Base-by-base conservation (phyloP, 1,140 invertebrate genomes). In the Camponotus pennsylvanicus region DNA sequence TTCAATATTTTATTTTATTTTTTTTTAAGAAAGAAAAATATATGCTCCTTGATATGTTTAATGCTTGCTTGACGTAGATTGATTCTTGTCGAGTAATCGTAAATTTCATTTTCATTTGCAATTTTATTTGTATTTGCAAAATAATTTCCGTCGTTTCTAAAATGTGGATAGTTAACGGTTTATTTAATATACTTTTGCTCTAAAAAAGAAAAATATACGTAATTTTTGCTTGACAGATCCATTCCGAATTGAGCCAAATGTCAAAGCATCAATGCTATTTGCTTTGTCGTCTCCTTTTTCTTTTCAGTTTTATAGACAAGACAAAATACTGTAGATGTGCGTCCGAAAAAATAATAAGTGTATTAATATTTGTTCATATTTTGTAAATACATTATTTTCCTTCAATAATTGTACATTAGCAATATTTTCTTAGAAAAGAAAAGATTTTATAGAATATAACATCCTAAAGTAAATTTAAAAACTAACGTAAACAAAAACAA, bases 351-450 rank as follows among this genome's bases (percentile, higher is more conserved):
- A 40, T 7, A 59, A 18, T 75, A 57, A 59, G 9, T 32, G 15
- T 61, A 61, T 4, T 15, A 18, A 75, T 57, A n/a, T 37, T 61
- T 61, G 9, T 4, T 75, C 7, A 21, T n/a, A 18, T 13, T 59
- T 40, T 76, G n/a, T 59, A 76, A 76, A 76, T 76, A 18, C 3
- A 49, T 49, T 55, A 55, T 27, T 37, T 75, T 27, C 11, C 27
- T 32, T 3, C n/a, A 57, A 57, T 57, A 5, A 57, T 57, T 57
- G n/a, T 57, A n/a, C n/a, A 69, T 57, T 21, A 57, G 15, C 5
- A 61, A 27, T 61, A 61, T 61, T 61, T 61, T 61, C 4, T 61
- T 61, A 61, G 11, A 2, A 42, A 15, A 13, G 9, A 59, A 59
- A 57, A 52, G 1, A 49, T n/a, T 55, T 71, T 71, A 37, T 8